Percentiles rank a stretch among this genome's conserved stretches.
phyloP scores from a whole-genome alignment of 2,797 vertebrate species.

The Anableps anableps region DNA sequence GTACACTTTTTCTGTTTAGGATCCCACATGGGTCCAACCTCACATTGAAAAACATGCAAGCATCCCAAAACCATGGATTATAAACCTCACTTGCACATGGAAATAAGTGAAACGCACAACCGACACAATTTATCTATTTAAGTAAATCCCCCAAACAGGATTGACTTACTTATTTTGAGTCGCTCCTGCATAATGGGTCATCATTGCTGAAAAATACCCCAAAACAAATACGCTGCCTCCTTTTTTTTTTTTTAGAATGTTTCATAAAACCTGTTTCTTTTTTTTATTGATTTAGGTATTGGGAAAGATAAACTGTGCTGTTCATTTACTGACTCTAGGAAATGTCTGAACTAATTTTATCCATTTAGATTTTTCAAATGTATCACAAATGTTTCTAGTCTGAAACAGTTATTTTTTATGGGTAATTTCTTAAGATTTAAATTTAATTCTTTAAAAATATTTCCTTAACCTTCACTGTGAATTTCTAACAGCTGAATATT shows the following conservation, averaged over 20 bases:
- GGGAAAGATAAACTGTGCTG: not conserved
- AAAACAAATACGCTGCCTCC: not conserved
- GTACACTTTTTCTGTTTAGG: not conserved
- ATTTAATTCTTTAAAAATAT: not conserved
- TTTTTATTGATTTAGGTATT: not conserved
- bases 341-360: not conserved
- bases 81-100: not conserved
- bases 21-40: not conserved
- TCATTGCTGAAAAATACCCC: not conserved
- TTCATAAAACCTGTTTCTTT: not conserved
- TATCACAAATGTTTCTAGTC: not conserved
- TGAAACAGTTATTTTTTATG: not conserved
- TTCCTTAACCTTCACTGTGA: not conserved
- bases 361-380: not conserved
- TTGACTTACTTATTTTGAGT: constrained; percentile 3
- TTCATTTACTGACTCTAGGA: not conserved
- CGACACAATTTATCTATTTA: not conserved
- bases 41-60: not conserved
- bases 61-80: not conserved
- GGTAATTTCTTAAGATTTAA: not conserved
- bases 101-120: not conserved
- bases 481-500: not conserved
- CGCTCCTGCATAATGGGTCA: not conserved
- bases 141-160: constrained; percentile 2
- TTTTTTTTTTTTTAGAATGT: not conserved